Evolutionary conservation across 2,797 vertebrate species (phyloP).

Genomic region (Brachyrhaphis roseni): DNA sequence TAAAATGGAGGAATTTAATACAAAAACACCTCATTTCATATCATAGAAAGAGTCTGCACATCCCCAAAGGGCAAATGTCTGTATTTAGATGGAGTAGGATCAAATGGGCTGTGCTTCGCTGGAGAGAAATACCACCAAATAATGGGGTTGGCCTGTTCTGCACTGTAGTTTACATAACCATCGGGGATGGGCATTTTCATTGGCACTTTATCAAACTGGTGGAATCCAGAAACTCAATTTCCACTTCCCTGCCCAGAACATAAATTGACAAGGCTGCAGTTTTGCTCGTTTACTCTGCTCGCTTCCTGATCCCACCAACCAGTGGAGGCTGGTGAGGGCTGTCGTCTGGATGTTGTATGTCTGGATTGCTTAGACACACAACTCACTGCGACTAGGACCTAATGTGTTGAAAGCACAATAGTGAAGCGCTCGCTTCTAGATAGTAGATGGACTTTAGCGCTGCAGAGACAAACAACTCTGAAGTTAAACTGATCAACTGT

Average conservation of each 20-base stretch:
- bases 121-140: conserved; percentile 54
- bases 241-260: conserved; percentile 48
- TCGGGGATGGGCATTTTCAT: conserved; percentile 54
- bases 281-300: conserved; percentile 57
- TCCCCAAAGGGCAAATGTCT: conserved; percentile 48
- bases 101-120: conserved; percentile 33
- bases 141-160: conserved; percentile 39
- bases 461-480: conserved; percentile 29
- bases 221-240: conserved; percentile 69
- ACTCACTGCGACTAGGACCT: conserved; percentile 40
- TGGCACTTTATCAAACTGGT: conserved; percentile 52
- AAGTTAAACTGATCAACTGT: conserved; percentile 39
- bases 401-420: conserved; percentile 56
- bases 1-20: conserved; percentile 14
- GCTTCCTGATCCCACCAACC: conserved; percentile 33
- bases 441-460: conserved; percentile 27
- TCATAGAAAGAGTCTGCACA: conserved; percentile 31
- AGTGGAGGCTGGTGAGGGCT: conserved; percentile 40
- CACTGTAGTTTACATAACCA: conserved; percentile 63
- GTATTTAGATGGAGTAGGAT: conserved; percentile 58
- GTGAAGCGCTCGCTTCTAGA: conserved; percentile 34
- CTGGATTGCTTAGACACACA: conserved; percentile 31
- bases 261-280: conserved; percentile 42
- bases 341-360: conserved; percentile 47
- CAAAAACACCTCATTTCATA: conserved; percentile 34